Percentiles rank a stretch among this genome's conserved stretches.
Conservation (phyloP, 1,140 invertebrate genomes). For the Anastrepha obliqua region DNA sequence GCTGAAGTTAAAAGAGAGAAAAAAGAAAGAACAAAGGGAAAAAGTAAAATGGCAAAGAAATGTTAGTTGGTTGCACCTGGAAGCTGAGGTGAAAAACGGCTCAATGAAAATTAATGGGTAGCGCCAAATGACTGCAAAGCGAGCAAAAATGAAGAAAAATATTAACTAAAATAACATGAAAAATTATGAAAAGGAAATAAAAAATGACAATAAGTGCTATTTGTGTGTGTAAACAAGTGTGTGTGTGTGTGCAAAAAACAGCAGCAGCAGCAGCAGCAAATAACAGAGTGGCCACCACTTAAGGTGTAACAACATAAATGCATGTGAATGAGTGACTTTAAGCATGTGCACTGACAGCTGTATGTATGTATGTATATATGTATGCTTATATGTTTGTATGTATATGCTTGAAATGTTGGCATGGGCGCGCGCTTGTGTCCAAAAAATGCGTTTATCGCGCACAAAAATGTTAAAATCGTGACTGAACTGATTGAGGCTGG, state of each 20-base stretch:
- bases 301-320: constrained; percentile 1
- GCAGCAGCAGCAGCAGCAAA: constrained; percentile 33
- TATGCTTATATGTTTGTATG: not conserved
- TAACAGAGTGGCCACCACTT: constrained; percentile 26
- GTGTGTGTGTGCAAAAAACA: not conserved
- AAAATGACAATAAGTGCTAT: constrained; percentile 30
- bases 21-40: not conserved
- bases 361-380: not conserved
- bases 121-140: not conserved
- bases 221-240: not conserved
- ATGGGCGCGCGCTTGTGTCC: constrained; percentile 53
- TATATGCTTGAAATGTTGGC: not conserved
- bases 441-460: constrained; percentile 56
- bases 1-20: not conserved
- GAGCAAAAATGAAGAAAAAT: not conserved
- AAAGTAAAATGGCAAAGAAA: not conserved
- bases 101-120: constrained; percentile 37
- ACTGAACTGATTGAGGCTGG: constrained; percentile 57
- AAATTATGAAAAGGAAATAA: constrained; percentile 39
- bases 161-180: not conserved
- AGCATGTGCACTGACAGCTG: constrained; percentile 1
- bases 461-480: constrained; percentile 59
- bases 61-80: not conserved
- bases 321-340: constrained; percentile 45
- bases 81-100: constrained; percentile 26